These are phyloP conservation scores for Papilio xuthus DNA, from an alignment of 1,140 invertebrate genomes.

Conservation along the genomic window DNA sequence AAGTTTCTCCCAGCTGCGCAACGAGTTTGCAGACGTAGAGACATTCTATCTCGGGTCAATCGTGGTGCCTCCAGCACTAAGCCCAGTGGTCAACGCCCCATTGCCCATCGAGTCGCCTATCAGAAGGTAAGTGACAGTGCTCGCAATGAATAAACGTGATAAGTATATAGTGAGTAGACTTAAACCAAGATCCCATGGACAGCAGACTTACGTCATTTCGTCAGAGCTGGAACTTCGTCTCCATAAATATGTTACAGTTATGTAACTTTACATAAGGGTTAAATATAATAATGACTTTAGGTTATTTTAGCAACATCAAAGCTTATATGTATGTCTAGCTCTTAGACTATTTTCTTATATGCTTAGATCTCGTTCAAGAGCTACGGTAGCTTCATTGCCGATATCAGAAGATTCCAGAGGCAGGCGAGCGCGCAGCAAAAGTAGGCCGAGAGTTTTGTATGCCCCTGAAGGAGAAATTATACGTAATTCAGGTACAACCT, in stretches of 20 bases:
- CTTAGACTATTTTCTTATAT: constrained; percentile 25
- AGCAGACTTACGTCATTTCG: too few relatives aligned
- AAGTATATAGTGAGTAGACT: too few relatives aligned
- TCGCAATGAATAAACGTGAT: too few relatives aligned
- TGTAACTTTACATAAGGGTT: too few relatives aligned
- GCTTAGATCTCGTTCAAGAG: constrained; percentile 86
- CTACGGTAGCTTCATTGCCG: constrained; percentile 65
- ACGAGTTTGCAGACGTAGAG: constrained; percentile 95
- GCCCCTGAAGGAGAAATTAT: constrained; percentile 90
- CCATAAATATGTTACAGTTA: too few relatives aligned
- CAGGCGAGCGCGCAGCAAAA: constrained; percentile 89
- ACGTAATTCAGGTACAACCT: constrained; percentile 84
- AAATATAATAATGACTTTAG: too few relatives aligned
- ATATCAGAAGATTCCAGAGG: constrained; percentile 75
- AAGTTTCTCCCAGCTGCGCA: constrained; percentile 95
- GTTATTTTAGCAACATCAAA: too few relatives aligned
- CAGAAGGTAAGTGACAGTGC: constrained; percentile 57
- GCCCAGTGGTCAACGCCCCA: constrained; percentile 68
- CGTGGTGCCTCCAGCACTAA: constrained; percentile 70
- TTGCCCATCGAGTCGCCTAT: constrained; percentile 74
- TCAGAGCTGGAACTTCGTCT: too few relatives aligned
- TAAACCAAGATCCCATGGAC: too few relatives aligned
- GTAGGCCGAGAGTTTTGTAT: constrained; percentile 89
- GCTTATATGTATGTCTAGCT: background rate
- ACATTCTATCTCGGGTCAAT: constrained; percentile 92